These are phyloP conservation scores for Pollachius pollachius DNA, from an alignment of 2,113 vertebrate genomes.

Conservation along the genomic window DNA sequence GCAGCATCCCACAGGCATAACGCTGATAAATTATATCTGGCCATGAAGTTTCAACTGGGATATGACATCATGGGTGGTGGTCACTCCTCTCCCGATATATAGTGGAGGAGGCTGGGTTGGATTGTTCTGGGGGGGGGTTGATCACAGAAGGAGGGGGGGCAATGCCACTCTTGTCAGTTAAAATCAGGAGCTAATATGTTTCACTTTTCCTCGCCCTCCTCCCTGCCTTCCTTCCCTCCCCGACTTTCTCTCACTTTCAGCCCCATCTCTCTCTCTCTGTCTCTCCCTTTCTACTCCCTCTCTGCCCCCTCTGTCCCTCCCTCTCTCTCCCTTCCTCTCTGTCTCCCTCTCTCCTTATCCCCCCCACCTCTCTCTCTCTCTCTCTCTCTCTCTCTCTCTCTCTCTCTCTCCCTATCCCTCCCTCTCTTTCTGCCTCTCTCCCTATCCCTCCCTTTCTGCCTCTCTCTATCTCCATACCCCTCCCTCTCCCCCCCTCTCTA, in stretches of 20 bases:
- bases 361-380: constrained; percentile 49
- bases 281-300: constrained; percentile 39
- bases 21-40: too few species aligned
- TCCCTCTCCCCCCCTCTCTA: constrained; percentile 53
- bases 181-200: constrained; percentile 79
- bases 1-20: too few species aligned
- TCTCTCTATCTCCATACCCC: constrained; percentile 57
- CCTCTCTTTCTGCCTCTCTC: constrained; percentile 52
- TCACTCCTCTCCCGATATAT: too few species aligned
- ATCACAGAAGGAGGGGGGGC: constrained; percentile 23
- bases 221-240: constrained; percentile 58
- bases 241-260: constrained; percentile 53
- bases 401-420: constrained; percentile 51
- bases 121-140: background rate
- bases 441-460: constrained; percentile 68
- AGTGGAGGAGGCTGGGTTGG: background rate
- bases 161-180: constrained; percentile 63
- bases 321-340: constrained; percentile 67
- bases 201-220: constrained; percentile 69
- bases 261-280: constrained; percentile 44
- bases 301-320: constrained; percentile 59
- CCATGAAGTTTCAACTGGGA: too few species aligned
- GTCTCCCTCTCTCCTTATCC: constrained; percentile 45
- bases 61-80: too few species aligned
- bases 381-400: constrained; percentile 55